Evolutionary conservation across 2,888 invertebrate genomes (phyloP).

Genomic region (Lathronympha strigana): DNA sequence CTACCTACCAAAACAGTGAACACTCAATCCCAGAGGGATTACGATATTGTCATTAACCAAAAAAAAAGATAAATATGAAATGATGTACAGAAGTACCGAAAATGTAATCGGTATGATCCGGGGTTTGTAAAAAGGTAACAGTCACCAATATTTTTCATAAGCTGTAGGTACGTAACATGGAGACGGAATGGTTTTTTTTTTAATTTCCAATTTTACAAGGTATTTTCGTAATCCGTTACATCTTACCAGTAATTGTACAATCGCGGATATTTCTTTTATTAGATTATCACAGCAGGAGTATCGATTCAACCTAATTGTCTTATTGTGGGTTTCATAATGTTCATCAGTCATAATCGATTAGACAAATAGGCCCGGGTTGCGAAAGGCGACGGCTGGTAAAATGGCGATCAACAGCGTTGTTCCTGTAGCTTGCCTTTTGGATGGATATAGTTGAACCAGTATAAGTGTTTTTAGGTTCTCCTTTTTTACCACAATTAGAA

Average conservation of each 20-base stretch:
- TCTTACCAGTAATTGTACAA: background rate
- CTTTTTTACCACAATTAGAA: too few species aligned
- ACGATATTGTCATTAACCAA: too few species aligned
- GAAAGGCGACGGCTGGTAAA: conserved; percentile 34
- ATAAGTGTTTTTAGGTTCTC: too few species aligned
- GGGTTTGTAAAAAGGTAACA: too few species aligned
- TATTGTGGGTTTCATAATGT: conserved; percentile 28
- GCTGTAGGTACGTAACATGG: too few species aligned
- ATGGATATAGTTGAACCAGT: background rate
- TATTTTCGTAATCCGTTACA: background rate
- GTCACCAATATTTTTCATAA: too few species aligned
- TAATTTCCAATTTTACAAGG: background rate
- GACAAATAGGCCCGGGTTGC: conserved; percentile 38
- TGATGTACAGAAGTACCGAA: too few species aligned
- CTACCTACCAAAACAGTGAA: too few species aligned
- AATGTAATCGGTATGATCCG: too few species aligned
- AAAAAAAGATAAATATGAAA: too few species aligned
- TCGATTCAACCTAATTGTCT: conserved; percentile 17
- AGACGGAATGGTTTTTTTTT: background rate
- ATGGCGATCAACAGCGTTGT: conserved; percentile 11
- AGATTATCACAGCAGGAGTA: conserved; percentile 6
- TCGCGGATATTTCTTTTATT: background rate
- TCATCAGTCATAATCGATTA: conserved; percentile 38
- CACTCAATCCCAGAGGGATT: too few species aligned
- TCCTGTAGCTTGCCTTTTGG: background rate